Evolutionary conservation across 2,113 vertebrate genomes (phyloP).

Genomic region (Centropus unirufus): DNA sequence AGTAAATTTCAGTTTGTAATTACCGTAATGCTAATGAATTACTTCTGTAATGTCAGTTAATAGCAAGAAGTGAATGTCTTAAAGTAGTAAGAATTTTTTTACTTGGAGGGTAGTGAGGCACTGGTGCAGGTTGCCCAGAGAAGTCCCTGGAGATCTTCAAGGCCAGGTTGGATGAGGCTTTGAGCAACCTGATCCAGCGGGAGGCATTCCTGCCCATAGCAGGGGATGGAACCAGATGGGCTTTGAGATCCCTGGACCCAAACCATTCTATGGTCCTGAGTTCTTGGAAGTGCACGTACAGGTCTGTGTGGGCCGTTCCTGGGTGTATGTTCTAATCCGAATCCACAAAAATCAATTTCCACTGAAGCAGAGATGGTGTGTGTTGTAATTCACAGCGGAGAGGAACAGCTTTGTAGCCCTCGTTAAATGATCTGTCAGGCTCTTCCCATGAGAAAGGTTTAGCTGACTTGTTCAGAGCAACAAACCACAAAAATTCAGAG

Average conservation of each 20-base stretch:
- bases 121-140: too few species aligned
- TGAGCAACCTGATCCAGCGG: too few species aligned
- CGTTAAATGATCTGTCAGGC: background rate
- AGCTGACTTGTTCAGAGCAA: background rate
- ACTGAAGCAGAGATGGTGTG: background rate
- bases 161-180: too few species aligned
- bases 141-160: too few species aligned
- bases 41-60: slow-evolving; percentile 6
- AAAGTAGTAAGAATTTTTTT: too few species aligned
- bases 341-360: slow-evolving; percentile 42
- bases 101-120: too few species aligned
- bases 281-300: background rate
- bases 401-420: background rate
- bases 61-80: background rate
- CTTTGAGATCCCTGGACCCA: too few species aligned
- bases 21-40: slow-evolving; percentile 5
- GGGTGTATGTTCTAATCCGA: background rate
- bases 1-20: slow-evolving; percentile 32
- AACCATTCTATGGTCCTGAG: background rate
- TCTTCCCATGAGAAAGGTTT: background rate
- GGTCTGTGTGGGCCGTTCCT: background rate
- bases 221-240: too few species aligned
- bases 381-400: background rate
- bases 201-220: too few species aligned
- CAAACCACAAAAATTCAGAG: background rate